Conservation (phyloP, 2,113 vertebrate genomes). For the Erythrocercus mccallii region DNA sequence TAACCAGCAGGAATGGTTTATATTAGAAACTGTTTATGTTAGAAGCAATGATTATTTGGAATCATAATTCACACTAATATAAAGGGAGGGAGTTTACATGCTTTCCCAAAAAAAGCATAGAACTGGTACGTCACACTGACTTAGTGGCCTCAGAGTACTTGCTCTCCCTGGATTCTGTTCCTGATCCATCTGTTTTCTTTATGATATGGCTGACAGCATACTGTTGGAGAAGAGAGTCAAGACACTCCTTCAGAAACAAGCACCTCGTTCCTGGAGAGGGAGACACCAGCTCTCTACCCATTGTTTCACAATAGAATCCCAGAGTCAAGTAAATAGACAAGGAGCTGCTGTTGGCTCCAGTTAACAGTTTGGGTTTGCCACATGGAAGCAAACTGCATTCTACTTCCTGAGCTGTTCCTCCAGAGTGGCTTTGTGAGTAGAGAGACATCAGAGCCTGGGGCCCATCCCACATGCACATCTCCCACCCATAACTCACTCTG, state of each 20-base stretch:
- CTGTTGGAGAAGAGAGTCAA: neutral
- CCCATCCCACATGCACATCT: neutral
- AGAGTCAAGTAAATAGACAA: neutral
- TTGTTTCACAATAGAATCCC: neutral
- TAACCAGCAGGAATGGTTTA: conserved; percentile 25
- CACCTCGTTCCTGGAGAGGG: neutral
- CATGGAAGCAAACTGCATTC: neutral
- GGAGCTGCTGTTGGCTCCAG: neutral
- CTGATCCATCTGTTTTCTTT: neutral
- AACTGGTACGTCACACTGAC: neutral
- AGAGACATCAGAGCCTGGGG: neutral
- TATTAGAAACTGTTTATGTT: conserved; percentile 43
- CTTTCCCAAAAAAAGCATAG: neutral
- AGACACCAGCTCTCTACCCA: neutral
- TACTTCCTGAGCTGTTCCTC: neutral
- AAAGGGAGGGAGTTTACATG: neutral
- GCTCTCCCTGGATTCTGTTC: neutral
- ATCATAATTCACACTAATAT: conserved; percentile 6
- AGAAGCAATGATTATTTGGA: neutral
- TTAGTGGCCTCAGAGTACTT: neutral
- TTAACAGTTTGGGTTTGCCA: neutral
- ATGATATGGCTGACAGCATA: rapidly evolving
- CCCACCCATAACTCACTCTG: neutral
- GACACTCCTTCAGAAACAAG: neutral
- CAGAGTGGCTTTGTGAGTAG: neutral